These are phyloP conservation scores for Echeneis naucrates DNA, from an alignment of 2,797 vertebrate species.

Conservation along the genomic window DNA sequence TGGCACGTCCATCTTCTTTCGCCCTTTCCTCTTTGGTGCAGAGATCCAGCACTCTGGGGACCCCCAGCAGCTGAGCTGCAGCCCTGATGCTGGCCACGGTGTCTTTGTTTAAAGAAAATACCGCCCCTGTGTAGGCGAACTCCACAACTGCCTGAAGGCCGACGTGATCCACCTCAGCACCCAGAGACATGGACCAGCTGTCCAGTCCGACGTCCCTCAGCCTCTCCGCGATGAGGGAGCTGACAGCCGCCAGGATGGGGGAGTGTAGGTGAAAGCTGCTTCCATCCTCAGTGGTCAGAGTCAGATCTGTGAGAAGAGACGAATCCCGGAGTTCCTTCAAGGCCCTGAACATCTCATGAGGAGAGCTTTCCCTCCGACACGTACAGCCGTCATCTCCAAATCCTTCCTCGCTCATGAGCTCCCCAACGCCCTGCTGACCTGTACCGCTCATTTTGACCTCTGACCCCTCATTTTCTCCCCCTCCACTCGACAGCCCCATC, in stretches of 20 bases:
- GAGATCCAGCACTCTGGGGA: slow-evolving; percentile 70
- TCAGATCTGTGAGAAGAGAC: slow-evolving; percentile 81
- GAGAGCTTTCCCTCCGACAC: slow-evolving; percentile 50
- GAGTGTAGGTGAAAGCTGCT: slow-evolving; percentile 65
- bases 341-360: slow-evolving; percentile 65
- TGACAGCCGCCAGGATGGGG: slow-evolving; percentile 80
- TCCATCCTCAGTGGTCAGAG: slow-evolving; percentile 61
- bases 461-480: not conserved
- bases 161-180: slow-evolving; percentile 61
- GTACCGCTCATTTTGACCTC: slow-evolving; percentile 1
- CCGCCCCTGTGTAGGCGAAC: slow-evolving; percentile 83
- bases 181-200: slow-evolving; percentile 60
- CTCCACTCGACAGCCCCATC: slow-evolving; percentile 67
- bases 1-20: not conserved
- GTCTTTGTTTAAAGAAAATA: slow-evolving; percentile 52
- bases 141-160: slow-evolving; percentile 79
- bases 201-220: slow-evolving; percentile 31
- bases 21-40: slow-evolving; percentile 42
- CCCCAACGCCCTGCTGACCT: not conserved
- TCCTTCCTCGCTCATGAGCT: slow-evolving; percentile 8
- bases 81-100: slow-evolving; percentile 44
- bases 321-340: slow-evolving; percentile 67
- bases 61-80: slow-evolving; percentile 70
- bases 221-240: slow-evolving; percentile 59
- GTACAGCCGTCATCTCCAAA: slow-evolving; percentile 5